A percentile compares a stretch with the other conserved stretches of the same genome.
Evolutionary conservation across 2,888 invertebrate species (phyloP).

Genomic region (Oxyteleia sp.): DNA sequence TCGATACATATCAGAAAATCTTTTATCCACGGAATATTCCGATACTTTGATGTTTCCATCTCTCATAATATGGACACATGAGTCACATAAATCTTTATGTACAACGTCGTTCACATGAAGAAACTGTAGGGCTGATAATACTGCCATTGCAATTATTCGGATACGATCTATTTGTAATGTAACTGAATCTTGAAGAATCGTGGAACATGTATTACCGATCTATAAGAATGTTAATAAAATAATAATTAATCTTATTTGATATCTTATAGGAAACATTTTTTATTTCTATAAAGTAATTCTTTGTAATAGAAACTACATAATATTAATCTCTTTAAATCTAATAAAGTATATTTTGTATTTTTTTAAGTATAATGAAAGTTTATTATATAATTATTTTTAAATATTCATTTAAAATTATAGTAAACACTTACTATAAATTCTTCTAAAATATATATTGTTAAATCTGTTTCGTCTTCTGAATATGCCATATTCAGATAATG

Average conservation of each 20-base stretch:
- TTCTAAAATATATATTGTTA: slow-evolving; percentile 91
- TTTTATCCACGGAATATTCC: slow-evolving; percentile 92
- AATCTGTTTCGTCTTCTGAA: slow-evolving; percentile 89
- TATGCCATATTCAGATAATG: slow-evolving; percentile 93
- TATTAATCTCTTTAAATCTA: no score
- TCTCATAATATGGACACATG: slow-evolving; percentile 92
- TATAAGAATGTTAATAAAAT: slow-evolving; percentile 77
- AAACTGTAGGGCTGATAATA: slow-evolving; percentile 92
- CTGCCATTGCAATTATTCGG: slow-evolving; percentile 91
- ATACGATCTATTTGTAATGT: slow-evolving; percentile 89
- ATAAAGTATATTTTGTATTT: no score
- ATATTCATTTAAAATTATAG: no score
- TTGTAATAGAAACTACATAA: no score
- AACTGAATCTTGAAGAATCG: slow-evolving; percentile 88
- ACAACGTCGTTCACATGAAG: slow-evolving; percentile 94
- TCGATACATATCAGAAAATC: slow-evolving; percentile 89
- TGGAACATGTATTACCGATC: slow-evolving; percentile 86
- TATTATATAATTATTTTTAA: no score
- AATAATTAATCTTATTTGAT: no score
- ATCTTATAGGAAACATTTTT: no score
- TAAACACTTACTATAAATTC: slow-evolving; percentile 91
- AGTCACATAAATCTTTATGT: slow-evolving; percentile 93
- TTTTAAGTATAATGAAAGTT: background rate
- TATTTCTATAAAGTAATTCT: no score
- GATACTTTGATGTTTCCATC: slow-evolving; percentile 90